Base-by-base conservation (phyloP, 1,140 invertebrate genomes). In the Zaprionus camerounensis region DNA sequence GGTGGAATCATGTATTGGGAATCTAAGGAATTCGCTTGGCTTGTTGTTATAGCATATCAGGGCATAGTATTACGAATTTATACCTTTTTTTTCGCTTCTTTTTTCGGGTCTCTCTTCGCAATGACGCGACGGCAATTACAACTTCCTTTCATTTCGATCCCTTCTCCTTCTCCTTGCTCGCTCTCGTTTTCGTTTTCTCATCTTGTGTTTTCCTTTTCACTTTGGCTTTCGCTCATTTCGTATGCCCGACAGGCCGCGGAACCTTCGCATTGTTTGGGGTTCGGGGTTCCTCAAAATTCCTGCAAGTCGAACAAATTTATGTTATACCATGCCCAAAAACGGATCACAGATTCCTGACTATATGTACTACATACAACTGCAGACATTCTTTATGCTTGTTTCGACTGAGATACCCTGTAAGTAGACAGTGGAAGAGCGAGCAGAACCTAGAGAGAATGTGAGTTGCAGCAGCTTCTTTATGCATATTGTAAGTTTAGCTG, bases 181-280 rank as follows among this genome's bases (percentile, higher is more conserved):
- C 22, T 24, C 46, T 24, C 46, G 46, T 13, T 51, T 13, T 22
- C 46, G n/a, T 11, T 49, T 49, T 22, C 20, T n/a, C 46, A 7
- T 20, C 17, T 49, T 17, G 17, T 9, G 46, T 12, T 51, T 51
- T 51, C 46, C 46, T 51, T 51, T 51, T 51, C 46, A 20, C 24
- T 46, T 51, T 24, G 46, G 56, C 41, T 61, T 59, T 61, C 28
- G 66, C 66, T 69, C 41, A 69, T 69, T 69, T 38, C 46, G 38
- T 61, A 69, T 69, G 46, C 46, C 20, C 46, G 46, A 24, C 46
- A 51, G 11, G 20, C 46, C 22, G 9, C 46, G 46, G 46, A 5
- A 17, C 20, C 46, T 13, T 51, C 46, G 46, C 46, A 51, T 51
- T 13, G 46, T 51, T 51, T 22, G 12, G 0, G 20, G 11, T 49